These are phyloP conservation scores for Lamellibrachia luymesi DNA, from an alignment of 1,140 invertebrate genomes.

Conservation along the genomic window DNA sequence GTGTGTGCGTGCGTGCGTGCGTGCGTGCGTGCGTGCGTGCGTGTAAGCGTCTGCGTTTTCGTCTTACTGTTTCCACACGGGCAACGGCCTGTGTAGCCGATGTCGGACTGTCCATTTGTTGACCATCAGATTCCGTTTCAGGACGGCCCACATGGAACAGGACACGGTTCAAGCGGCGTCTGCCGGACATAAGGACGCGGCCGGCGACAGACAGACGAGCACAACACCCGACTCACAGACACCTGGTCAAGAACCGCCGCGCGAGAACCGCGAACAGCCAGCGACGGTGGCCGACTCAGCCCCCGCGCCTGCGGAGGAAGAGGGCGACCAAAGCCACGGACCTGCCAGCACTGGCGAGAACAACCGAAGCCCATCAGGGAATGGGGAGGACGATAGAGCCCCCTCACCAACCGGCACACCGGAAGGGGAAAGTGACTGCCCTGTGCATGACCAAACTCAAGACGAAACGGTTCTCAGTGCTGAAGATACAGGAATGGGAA, in stretches of 20 bases:
- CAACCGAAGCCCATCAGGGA: background rate
- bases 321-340: too few species aligned
- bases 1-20: background rate
- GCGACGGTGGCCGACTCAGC: background rate
- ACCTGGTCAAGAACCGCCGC: background rate
- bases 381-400: background rate
- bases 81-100: background rate
- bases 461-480: background rate
- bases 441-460: background rate
- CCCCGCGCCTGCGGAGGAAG: too few species aligned
- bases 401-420: background rate
- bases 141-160: background rate
- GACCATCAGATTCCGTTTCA: background rate
- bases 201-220: background rate
- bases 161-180: background rate
- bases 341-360: background rate
- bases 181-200: background rate
- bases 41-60: background rate
- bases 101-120: background rate
- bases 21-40: background rate
- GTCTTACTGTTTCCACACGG: background rate
- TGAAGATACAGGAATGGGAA: background rate
- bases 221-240: background rate
- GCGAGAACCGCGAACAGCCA: background rate
- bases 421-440: background rate